Evolutionary conservation across 2,797 vertebrate genomes (phyloP).

Genomic region (Dendrocincla tyrannina): DNA sequence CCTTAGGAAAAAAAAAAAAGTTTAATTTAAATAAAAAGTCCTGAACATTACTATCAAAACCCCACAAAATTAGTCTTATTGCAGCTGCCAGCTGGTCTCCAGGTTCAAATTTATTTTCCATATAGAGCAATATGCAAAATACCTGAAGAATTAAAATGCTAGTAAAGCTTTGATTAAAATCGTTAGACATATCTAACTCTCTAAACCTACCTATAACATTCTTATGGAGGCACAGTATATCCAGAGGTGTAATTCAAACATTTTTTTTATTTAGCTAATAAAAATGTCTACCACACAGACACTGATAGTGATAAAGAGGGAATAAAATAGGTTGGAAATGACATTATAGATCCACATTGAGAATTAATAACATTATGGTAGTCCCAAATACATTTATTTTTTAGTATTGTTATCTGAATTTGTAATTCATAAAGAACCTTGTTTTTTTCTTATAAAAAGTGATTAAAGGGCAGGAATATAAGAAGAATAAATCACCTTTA

Average conservation of each 20-base stretch:
- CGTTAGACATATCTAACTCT: background rate
- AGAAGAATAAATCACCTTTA: background rate
- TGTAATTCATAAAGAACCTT: background rate
- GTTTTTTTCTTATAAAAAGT: background rate
- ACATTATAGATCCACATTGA: background rate
- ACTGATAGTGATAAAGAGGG: constrained; percentile 20
- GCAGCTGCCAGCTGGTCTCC: background rate
- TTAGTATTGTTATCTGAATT: background rate
- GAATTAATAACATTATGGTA: background rate
- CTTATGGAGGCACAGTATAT: background rate
- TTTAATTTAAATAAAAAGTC: background rate
- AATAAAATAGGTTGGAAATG: background rate
- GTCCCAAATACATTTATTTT: background rate
- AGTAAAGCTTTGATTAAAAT: background rate
- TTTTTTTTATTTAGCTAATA: constrained; percentile 16
- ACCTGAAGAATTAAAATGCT: background rate
- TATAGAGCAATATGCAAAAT: background rate
- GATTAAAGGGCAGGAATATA: background rate
- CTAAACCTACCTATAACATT: background rate
- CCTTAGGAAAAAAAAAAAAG: background rate
- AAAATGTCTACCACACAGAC: constrained; percentile 11
- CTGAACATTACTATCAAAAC: background rate
- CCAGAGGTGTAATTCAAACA: background rate
- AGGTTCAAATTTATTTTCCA: background rate
- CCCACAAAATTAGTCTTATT: background rate